These are phyloP conservation scores for Leucophora obtusa DNA, from an alignment of 2,888 invertebrate species.

Conservation along the genomic window DNA sequence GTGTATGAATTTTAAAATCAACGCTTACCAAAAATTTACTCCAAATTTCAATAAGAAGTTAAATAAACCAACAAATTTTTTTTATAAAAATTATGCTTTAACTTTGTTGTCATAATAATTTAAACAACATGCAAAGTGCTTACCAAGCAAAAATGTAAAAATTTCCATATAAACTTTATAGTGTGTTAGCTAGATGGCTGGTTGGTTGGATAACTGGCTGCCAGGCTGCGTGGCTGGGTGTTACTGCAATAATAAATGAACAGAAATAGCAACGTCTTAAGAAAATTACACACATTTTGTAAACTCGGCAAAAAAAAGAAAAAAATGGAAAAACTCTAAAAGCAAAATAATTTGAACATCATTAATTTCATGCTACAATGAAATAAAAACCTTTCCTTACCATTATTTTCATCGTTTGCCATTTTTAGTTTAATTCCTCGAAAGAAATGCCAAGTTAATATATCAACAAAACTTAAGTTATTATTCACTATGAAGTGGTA, in stretches of 20 bases:
- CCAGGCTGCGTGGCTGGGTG: constrained; percentile 1
- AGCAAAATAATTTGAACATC: constrained; percentile 57
- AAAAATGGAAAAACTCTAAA: background rate
- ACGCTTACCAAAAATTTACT: no score
- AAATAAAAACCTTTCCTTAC: constrained; percentile 32
- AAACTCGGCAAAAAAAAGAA: constrained; percentile 29
- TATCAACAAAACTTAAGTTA: constrained; percentile 32
- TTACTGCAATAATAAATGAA: constrained; percentile 51
- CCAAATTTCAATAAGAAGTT: no score
- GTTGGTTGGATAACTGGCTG: constrained; percentile 8
- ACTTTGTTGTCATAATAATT: constrained; percentile 51
- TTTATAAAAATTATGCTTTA: background rate
- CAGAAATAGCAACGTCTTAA: constrained; percentile 50
- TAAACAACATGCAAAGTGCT: constrained; percentile 42
- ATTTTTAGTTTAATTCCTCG: background rate
- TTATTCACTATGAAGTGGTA: constrained; percentile 12
- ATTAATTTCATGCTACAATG: constrained; percentile 61
- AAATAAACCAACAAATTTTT: no score
- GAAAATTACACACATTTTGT: constrained; percentile 52
- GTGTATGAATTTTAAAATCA: no score
- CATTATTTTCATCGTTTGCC: background rate
- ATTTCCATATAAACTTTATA: background rate
- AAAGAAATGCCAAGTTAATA: constrained; percentile 37
- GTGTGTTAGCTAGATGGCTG: constrained; percentile 19
- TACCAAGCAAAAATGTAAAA: constrained; percentile 33